Base-by-base conservation (phyloP, 2,113 vertebrate genomes). In the Amia ocellicauda region DNA sequence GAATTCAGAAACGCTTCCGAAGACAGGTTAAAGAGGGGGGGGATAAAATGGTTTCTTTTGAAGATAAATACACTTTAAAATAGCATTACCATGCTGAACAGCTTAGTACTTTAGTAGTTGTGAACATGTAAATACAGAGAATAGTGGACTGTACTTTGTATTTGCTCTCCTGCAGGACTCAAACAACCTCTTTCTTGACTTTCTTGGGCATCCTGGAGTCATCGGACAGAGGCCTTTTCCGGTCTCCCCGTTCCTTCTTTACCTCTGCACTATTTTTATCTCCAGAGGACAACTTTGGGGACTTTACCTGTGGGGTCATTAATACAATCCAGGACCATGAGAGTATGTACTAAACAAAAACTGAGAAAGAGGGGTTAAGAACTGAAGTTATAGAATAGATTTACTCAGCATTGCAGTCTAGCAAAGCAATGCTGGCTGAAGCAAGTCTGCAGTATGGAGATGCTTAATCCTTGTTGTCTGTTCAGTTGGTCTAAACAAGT, bases 301-400 rank as follows among this genome's bases (percentile, higher is more conserved):
- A 26, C 51, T 53, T 77, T 60, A 82, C 85, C 87, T 90, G 85
- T 70, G 79, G 80, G n/a, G 79, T 84, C 67, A 86, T 79, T 69
- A 40, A 74, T 63, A 70, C 51, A 53, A 53, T 26, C 51, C 51
- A 23, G 24, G 24, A 53, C 51, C 24, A 20, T 53, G 24, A 53
- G 24, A 53, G 4, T 20, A 7, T 53, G 17, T 53, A 47, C 51
- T 50, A 22, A 50, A 50, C 16, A 60, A 66, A 36, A 41, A 42
- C 54, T 55, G 29, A 53, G 42, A 52, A 24, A 28, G 54, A 57
- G 28, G 19, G 22, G 54, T 64, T 55, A 63, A 26, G 36, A 22
- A 42, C 59, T 26, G 49, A 52, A 24, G 51, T 53, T 23, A 53
- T 16, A 47, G 13, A 3, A n/a, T n/a, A n/a, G n/a, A n/a, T n/a